Evolutionary conservation across 2,888 invertebrate genomes (phyloP), one percentile per base, ranked within the genome.

Genomic region (Azorinus chamasolen): DNA sequence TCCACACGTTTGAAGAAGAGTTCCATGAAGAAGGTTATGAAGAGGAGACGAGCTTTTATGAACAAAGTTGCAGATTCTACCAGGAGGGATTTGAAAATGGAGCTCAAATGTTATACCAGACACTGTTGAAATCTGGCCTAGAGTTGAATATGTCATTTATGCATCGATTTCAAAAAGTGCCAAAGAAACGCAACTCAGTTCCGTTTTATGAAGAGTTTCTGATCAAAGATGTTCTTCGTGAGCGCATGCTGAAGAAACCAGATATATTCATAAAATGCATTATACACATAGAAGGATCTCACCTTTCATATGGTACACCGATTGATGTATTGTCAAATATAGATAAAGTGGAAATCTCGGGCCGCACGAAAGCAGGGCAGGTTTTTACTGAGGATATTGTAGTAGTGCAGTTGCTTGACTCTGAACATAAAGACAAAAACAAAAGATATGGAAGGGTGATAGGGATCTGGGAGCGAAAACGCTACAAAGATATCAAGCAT

Each of bases 361-460:
- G 85, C 8, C 37, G 85, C 27, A 71, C 79, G 25, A 84, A 83
- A 63, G 77, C 80, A 53, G 84, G 84, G 24, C 77, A 83, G 48
- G 70, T 65, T 18, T 86, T 79, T 57, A 80, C 64, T 48, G 82
- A 79, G 41, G 86, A 86, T 57, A 77, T 77, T 62, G 86, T 85
- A 27, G 71, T 85, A 3, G 86, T 86, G 3, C 70, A 85, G 73
- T 58, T 86, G 16, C 50, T 83, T 1, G 71, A 68, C 24, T 25
- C 41, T 45, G 51, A 69, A 20, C 54, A 74, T 20, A 59, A 64
- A 8, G 24, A 55, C 24, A 55, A 58, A 18, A 68, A 68, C 14
- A 68, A 69, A 25, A n/a, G 54, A 45, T 64, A 57, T 25, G 74
- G 74, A 16, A 43, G 46, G 24, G 58, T 74, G 12, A 16, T 68